Percentiles rank a stretch among this genome's conserved stretches.
These are phyloP conservation scores for Camponotus floridanus DNA, from an alignment of 1,140 invertebrate species.

Conservation along the genomic window DNA sequence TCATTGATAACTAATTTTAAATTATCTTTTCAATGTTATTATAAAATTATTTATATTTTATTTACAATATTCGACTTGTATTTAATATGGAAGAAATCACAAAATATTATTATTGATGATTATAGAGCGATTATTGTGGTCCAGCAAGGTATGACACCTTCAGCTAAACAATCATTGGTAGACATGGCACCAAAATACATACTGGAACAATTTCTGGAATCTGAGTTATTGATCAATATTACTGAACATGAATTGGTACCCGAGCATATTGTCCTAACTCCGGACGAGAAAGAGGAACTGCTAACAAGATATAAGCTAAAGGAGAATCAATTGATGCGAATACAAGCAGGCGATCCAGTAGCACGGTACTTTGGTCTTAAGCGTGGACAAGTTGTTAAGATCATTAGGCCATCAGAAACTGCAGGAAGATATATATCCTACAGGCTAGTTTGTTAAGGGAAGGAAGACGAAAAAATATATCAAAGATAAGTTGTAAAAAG, in stretches of 20 bases:
- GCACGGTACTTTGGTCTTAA: slow-evolving; percentile 99
- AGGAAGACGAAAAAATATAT: background rate
- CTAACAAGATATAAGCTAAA: slow-evolving; percentile 98
- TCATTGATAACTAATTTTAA: background rate
- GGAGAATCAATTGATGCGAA: slow-evolving; percentile 99
- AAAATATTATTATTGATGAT: slow-evolving; percentile 79
- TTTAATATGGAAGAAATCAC: background rate
- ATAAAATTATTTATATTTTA: background rate
- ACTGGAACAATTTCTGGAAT: slow-evolving; percentile 99
- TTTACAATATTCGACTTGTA: background rate
- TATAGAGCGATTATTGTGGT: slow-evolving; percentile 91
- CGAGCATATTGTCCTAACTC: slow-evolving; percentile 99
- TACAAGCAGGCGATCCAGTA: slow-evolving; percentile 99
- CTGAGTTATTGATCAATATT: slow-evolving; percentile 99
- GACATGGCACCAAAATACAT: slow-evolving; percentile 99
- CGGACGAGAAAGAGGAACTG: slow-evolving; percentile 98
- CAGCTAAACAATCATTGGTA: slow-evolving; percentile 98
- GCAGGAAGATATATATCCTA: slow-evolving; percentile 99
- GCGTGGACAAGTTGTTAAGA: slow-evolving; percentile 99
- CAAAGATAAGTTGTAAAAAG: background rate
- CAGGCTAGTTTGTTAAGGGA: slow-evolving; percentile 94
- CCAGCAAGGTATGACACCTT: slow-evolving; percentile 98
- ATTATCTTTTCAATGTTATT: slow-evolving; percentile 12
- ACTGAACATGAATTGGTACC: slow-evolving; percentile 99
- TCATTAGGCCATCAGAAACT: slow-evolving; percentile 98